Conservation (phyloP, 1,140 invertebrate species). For the Drosophila persimilis region DNA sequence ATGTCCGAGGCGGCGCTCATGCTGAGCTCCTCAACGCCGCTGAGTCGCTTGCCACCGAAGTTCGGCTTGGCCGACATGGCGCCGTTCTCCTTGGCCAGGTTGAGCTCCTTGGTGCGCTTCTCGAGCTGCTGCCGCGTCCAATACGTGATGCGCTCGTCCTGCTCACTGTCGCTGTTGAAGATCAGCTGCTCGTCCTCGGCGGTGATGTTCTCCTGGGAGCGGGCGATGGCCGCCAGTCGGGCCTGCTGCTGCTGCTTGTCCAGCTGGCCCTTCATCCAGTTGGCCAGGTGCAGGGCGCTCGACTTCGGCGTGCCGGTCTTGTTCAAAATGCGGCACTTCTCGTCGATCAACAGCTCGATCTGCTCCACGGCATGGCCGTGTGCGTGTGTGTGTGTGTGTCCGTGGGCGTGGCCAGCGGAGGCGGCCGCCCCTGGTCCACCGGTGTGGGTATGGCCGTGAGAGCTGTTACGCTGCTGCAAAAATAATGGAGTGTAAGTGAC, state of each 20-base stretch:
- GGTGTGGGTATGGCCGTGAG: slow-evolving; percentile 9
- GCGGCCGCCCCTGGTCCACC: background rate
- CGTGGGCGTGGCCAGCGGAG: slow-evolving; percentile 17
- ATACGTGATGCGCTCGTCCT: slow-evolving; percentile 85
- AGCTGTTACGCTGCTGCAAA: slow-evolving; percentile 36
- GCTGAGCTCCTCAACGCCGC: slow-evolving; percentile 80
- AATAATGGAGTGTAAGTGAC: background rate
- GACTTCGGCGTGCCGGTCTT: slow-evolving; percentile 85
- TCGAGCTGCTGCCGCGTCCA: slow-evolving; percentile 89
- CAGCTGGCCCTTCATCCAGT: slow-evolving; percentile 87
- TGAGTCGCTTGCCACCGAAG: slow-evolving; percentile 69
- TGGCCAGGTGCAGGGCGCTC: slow-evolving; percentile 86
- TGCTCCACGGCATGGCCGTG: slow-evolving; percentile 77
- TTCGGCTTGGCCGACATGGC: slow-evolving; percentile 78
- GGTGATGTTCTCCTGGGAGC: slow-evolving; percentile 67
- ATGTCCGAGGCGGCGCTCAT: slow-evolving; percentile 77
- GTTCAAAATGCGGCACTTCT: slow-evolving; percentile 85
- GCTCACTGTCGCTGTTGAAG: slow-evolving; percentile 83
- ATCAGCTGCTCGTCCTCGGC: slow-evolving; percentile 75
- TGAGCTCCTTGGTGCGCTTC: slow-evolving; percentile 87
- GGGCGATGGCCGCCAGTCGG: slow-evolving; percentile 67
- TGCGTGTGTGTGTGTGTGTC: slow-evolving; percentile 28
- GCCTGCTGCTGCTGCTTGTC: slow-evolving; percentile 81
- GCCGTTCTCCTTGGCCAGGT: slow-evolving; percentile 83
- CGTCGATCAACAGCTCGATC: slow-evolving; percentile 85